Conservation (phyloP, 2,888 invertebrate genomes). For the Tineola bisselliella region DNA sequence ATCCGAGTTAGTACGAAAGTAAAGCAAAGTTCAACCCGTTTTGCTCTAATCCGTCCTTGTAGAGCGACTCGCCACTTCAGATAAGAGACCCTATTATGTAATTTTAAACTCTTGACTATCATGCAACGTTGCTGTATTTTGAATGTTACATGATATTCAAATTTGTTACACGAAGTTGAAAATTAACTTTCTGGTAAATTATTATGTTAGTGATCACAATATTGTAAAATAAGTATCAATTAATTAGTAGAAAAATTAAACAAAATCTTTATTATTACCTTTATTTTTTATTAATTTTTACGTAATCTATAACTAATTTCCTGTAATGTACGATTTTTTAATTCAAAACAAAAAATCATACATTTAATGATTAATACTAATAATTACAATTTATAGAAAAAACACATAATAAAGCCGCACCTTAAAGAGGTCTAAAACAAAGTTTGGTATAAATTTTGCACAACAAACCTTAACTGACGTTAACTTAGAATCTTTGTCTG, state of each 20-base stretch:
- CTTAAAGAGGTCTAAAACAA: slow-evolving; percentile 32
- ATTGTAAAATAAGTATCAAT: too few species aligned
- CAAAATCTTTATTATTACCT: too few species aligned
- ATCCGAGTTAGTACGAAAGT: slow-evolving; percentile 28
- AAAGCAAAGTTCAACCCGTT: slow-evolving; percentile 24
- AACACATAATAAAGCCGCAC: slow-evolving; percentile 27
- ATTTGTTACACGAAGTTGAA: neutral
- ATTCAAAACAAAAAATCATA: too few species aligned
- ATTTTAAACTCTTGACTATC: neutral
- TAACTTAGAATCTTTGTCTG: slow-evolving; percentile 62
- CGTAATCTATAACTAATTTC: too few species aligned
- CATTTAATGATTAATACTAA: too few species aligned
- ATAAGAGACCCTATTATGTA: slow-evolving; percentile 9
- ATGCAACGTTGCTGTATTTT: neutral
- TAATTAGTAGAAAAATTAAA: too few species aligned
- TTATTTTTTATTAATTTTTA: too few species aligned
- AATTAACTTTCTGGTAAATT: neutral
- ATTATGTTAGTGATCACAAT: too few species aligned
- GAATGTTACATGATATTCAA: neutral
- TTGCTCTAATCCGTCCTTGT: slow-evolving; percentile 18
- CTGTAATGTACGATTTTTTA: too few species aligned
- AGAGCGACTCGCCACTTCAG: slow-evolving; percentile 11
- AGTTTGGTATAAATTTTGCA: slow-evolving; percentile 62
- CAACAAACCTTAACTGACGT: slow-evolving; percentile 57
- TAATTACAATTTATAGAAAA: too few species aligned